Base-by-base conservation (phyloP, 2,888 invertebrate genomes). In the Agonopterix arenella region DNA sequence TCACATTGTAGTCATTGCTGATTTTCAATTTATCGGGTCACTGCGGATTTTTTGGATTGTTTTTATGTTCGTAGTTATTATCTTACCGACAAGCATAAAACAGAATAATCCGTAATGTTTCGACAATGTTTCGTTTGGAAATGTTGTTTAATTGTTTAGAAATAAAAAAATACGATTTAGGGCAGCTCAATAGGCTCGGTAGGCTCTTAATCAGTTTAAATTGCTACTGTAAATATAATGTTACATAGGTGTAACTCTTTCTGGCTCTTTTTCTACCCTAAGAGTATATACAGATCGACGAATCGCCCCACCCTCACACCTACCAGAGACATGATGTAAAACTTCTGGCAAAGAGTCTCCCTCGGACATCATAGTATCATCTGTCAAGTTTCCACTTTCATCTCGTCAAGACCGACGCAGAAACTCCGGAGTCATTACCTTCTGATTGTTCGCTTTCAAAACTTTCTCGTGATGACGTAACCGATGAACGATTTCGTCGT, bases 401-500 rank as follows among this genome's bases (percentile, higher is more conserved):
- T 86, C 89, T 68, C 88, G 89, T 89, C 89, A 89, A 80, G 89
- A 89, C 43, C 86, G 60, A 56, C 86, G 88, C 41, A 88, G 57
- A 46, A 83, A 88, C 58, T 88, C 89, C 4, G 88, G 80, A 8
- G 86, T 85, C 54, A 85, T 57, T 16, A 81, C 73, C 68, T 86
- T 89, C 53, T 86, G 84, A 37, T 76, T 73, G 46, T 70, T 80
- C 1, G 76, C 72, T 55, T 83, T 85, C 4, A 84, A 56, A 1
- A 84, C 62, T 52, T 85, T 86, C 55, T 90, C 90, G 46, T 90
- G 88, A 66, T 93, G 94, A 66, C 93, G 92, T 54, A 95, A 81
- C 61, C 96, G 92, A 77, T 96, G 95, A 10, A 96, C 94, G 53
- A 96, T 95, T 78, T 96, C 96, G 74, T 96, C 96, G 74, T 96